Conservation (phyloP, 2,888 invertebrate genomes). For the Mythimna impura region DNA sequence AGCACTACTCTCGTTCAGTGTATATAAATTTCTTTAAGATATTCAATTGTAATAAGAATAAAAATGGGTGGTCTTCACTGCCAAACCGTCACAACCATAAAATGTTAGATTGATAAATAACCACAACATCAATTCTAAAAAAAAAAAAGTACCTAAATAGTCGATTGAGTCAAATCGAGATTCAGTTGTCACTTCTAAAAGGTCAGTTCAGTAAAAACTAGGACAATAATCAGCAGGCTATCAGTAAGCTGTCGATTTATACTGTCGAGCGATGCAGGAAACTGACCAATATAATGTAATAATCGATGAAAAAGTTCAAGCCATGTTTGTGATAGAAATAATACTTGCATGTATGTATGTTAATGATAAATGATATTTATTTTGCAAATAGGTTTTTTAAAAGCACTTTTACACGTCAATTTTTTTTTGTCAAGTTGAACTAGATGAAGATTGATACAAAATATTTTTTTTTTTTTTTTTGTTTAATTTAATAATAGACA, state of each 20-base stretch:
- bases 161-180: conserved; percentile 21
- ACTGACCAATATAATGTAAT: conserved; percentile 16
- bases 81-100: background rate
- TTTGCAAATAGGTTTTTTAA: too few relatives aligned
- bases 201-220: conserved; percentile 32
- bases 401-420: too few relatives aligned
- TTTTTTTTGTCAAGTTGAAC: too few relatives aligned
- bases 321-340: conserved; percentile 8
- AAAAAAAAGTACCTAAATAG: background rate
- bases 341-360: conserved; percentile 5
- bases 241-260: conserved; percentile 36
- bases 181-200: conserved; percentile 35
- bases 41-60: background rate
- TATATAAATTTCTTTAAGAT: too few relatives aligned
- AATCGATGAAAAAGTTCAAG: conserved; percentile 17
- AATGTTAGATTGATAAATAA: background rate
- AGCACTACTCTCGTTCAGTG: too few relatives aligned
- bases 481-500: too few relatives aligned
- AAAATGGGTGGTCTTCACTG: background rate
- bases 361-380: too few relatives aligned
- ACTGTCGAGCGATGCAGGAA: conserved; percentile 11
- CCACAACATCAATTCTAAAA: background rate
- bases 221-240: conserved; percentile 25
- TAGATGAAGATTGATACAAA: too few relatives aligned
- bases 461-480: too few relatives aligned